phyloP scores from a whole-genome alignment of 2,888 invertebrate species.

The Stenurella melanura region DNA sequence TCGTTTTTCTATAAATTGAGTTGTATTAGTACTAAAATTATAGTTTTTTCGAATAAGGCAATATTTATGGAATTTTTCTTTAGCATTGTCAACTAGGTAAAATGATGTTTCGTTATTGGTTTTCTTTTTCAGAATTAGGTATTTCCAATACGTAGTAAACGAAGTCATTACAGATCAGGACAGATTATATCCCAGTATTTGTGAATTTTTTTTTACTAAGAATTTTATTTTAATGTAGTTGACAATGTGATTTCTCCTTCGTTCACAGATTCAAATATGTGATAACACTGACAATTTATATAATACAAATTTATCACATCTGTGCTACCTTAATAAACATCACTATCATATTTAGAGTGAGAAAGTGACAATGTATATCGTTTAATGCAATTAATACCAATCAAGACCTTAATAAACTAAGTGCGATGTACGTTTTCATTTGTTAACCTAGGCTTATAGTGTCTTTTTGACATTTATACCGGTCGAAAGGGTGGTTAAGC shows the following conservation, averaged over 20 bases:
- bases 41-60: constrained; percentile 64
- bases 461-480: constrained; percentile 62
- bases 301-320: constrained; percentile 65
- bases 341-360: constrained; percentile 54
- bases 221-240: constrained; percentile 48
- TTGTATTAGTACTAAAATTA: constrained; percentile 29
- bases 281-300: constrained; percentile 69
- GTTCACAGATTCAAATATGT: constrained; percentile 63
- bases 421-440: constrained; percentile 36
- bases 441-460: constrained; percentile 41
- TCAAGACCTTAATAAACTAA: constrained; percentile 42
- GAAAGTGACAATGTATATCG: constrained; percentile 45
- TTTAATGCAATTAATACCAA: constrained; percentile 38
- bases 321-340: constrained; percentile 65
- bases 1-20: constrained; percentile 51
- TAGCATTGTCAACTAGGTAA: constrained; percentile 17
- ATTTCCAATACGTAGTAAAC: neutral
- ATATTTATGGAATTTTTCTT: constrained; percentile 56
- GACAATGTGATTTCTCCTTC: constrained; percentile 58
- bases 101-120: neutral
- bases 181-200: neutral
- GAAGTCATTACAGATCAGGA: neutral
- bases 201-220: neutral
- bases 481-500: constrained; percentile 53
- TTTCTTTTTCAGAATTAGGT: neutral